These are phyloP conservation scores for Parelbella ahira DNA, from an alignment of 2,888 invertebrate species.

Conservation along the genomic window DNA sequence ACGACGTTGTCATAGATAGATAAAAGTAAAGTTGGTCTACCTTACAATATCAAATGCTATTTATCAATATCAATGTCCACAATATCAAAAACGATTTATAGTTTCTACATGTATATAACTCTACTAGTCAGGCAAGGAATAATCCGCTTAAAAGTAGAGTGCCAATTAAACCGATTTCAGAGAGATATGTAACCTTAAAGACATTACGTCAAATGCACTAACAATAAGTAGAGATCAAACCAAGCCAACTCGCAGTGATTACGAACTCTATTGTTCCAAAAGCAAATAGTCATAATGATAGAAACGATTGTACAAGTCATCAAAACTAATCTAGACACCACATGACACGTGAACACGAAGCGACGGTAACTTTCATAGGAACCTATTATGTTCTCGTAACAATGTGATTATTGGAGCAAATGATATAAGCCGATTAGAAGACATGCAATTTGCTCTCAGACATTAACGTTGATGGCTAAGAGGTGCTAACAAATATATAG, in stretches of 20 bases:
- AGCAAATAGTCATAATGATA: slow-evolving; percentile 18
- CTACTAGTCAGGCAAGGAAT: too few relatives aligned
- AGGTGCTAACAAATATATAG: not conserved
- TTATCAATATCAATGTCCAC: too few relatives aligned
- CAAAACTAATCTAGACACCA: slow-evolving; percentile 24
- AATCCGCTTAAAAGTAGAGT: too few relatives aligned
- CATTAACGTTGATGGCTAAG: not conserved
- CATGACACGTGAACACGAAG: slow-evolving; percentile 25
- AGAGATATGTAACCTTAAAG: too few relatives aligned
- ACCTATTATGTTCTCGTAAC: slow-evolving; percentile 9
- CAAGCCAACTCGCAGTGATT: not conserved
- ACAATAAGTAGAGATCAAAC: too few relatives aligned
- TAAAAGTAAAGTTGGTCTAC: too few relatives aligned
- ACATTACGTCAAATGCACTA: too few relatives aligned
- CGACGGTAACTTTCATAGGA: slow-evolving; percentile 20
- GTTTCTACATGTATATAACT: too few relatives aligned
- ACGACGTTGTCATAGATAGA: too few relatives aligned
- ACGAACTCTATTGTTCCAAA: slow-evolving; percentile 6
- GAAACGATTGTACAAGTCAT: slow-evolving; percentile 28
- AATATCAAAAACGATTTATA: too few relatives aligned
- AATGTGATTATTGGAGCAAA: slow-evolving; percentile 7
- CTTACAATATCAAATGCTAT: too few relatives aligned
- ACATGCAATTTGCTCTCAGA: slow-evolving; percentile 8
- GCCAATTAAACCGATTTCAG: too few relatives aligned
- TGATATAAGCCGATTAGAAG: slow-evolving; percentile 6